Percentiles rank a stretch among this genome's conserved stretches.
These are phyloP conservation scores for Pogonocherus hispidulus DNA, from an alignment of 2,888 invertebrate species.

Conservation along the genomic window DNA sequence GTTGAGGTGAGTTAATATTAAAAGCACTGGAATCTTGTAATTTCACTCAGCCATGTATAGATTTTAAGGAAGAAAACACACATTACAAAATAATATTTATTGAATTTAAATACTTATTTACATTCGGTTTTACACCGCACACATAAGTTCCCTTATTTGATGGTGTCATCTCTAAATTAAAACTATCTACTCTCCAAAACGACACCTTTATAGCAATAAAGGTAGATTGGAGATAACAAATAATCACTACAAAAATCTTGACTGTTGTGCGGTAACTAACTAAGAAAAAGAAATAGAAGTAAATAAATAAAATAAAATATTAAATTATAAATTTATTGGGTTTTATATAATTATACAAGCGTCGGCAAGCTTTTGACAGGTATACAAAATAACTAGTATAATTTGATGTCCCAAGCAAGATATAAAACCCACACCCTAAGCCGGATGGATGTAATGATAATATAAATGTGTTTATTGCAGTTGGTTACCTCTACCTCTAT, in stretches of 20 bases:
- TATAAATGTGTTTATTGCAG: conserved; percentile 36
- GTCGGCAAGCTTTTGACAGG: conserved; percentile 36
- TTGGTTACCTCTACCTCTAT: conserved; percentile 45
- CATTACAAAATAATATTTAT: conserved; percentile 38
- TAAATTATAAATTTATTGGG: conserved; percentile 59
- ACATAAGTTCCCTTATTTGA: conserved; percentile 62
- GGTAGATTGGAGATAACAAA: conserved; percentile 47
- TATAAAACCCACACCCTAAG: conserved; percentile 59
- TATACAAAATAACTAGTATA: conserved; percentile 37
- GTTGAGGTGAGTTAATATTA: too few relatives aligned
- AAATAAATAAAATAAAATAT: conserved; percentile 57
- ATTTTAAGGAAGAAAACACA: conserved; percentile 28
- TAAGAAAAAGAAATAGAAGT: conserved; percentile 41
- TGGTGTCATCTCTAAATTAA: conserved; percentile 47
- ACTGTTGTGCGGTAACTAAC: conserved; percentile 21
- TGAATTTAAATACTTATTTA: conserved; percentile 27
- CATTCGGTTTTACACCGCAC: conserved; percentile 51
- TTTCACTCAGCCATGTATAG: too few relatives aligned
- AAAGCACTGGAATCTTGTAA: too few relatives aligned
- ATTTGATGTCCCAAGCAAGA: conserved; percentile 40
- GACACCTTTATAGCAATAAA: conserved; percentile 48
- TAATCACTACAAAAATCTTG: neutral
- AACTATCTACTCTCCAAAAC: conserved; percentile 27
- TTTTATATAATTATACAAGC: conserved; percentile 56
- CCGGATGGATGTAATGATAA: conserved; percentile 28